Evolutionary conservation across 2,797 vertebrate species (phyloP).

Genomic region (Benthosema pterotum): DNA sequence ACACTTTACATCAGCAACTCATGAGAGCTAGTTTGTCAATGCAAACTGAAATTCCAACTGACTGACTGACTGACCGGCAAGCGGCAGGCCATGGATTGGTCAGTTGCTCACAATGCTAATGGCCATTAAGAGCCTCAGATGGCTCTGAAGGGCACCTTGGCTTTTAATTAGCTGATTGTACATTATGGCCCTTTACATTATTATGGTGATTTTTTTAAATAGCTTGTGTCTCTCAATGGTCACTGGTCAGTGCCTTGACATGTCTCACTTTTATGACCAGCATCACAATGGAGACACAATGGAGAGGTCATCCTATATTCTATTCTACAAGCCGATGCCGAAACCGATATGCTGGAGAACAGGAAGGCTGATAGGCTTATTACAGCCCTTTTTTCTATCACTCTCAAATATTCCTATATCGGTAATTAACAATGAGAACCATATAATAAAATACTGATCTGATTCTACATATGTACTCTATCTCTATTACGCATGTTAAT

Average conservation of each 20-base stretch:
- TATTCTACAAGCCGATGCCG: not conserved
- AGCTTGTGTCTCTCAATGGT: conserved; percentile 30
- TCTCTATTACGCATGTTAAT: no score
- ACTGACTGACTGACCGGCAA: conserved; percentile 13
- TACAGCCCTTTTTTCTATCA: no score
- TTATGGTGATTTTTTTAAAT: conserved; percentile 39
- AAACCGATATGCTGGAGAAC: no score
- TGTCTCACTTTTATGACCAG: conserved; percentile 20
- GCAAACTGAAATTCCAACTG: conserved; percentile 11
- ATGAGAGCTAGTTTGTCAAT: not conserved
- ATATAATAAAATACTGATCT: no score
- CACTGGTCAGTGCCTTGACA: no score
- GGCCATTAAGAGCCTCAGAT: conserved; percentile 40
- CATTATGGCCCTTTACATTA: conserved; percentile 31
- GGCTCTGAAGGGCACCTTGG: conserved; percentile 65
- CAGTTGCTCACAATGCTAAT: conserved; percentile 30
- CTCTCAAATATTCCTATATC: no score
- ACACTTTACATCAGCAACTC: no score
- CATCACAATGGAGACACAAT: conserved; percentile 10
- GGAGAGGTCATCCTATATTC: not conserved
- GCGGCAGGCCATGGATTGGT: conserved; percentile 16
- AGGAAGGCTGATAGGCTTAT: no score
- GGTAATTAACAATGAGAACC: no score
- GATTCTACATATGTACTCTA: no score
- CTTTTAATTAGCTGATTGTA: conserved; percentile 44